Conservation (phyloP, 2,888 invertebrate species). For the Eupithecia pulchellata region DNA sequence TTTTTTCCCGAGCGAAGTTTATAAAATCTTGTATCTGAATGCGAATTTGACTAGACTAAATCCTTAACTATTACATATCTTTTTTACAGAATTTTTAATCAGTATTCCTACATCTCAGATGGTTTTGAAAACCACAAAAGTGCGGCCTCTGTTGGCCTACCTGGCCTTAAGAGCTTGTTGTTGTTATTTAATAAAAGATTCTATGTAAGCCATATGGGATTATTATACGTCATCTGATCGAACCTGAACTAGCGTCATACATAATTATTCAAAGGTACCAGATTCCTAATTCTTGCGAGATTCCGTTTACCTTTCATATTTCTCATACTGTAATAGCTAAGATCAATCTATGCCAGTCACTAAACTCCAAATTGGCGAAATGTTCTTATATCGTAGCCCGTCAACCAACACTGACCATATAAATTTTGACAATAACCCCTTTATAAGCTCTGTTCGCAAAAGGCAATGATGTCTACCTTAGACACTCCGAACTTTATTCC, state of each 20-base stretch:
- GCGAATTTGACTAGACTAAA: too few species aligned
- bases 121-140: too few species aligned
- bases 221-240: constrained; percentile 4
- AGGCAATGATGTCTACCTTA: neutral
- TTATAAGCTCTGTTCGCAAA: neutral
- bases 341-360: neutral
- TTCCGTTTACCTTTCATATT: neutral
- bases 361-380: neutral
- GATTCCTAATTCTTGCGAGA: neutral
- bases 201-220: constrained; percentile 23
- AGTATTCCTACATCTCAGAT: too few species aligned
- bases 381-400: neutral
- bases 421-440: neutral
- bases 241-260: neutral
- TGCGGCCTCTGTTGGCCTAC: too few species aligned
- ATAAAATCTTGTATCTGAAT: too few species aligned
- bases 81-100: too few species aligned
- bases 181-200: constrained; percentile 34
- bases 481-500: neutral
- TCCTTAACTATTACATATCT: too few species aligned
- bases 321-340: neutral
- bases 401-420: neutral
- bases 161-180: constrained; percentile 35
- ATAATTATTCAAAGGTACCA: neutral
- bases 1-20: too few species aligned